A percentile compares a stretch with the other conserved stretches of the same genome.
phyloP scores from a whole-genome alignment of 2,113 vertebrate genomes.

The Upupa epops region DNA sequence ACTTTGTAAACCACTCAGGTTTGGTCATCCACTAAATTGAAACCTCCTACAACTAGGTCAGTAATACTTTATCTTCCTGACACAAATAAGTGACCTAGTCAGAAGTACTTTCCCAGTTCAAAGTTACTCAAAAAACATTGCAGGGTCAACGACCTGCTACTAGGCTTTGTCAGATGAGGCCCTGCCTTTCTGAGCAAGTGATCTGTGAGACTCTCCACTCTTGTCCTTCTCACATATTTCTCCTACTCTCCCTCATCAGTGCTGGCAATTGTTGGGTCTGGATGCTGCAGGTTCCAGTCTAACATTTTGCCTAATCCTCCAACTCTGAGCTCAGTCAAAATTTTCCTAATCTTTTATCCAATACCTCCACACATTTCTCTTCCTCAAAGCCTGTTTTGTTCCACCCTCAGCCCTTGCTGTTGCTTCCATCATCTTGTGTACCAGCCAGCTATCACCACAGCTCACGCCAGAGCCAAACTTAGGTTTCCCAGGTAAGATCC shows the following conservation, averaged over 20 bases:
- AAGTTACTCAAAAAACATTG: background rate
- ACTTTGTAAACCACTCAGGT: background rate
- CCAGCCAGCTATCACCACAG: background rate
- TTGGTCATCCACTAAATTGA: background rate
- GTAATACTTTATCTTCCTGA: background rate
- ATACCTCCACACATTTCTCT: background rate
- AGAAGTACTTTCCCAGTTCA: background rate
- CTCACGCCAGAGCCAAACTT: background rate
- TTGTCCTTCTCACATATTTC: background rate
- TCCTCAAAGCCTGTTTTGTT: background rate
- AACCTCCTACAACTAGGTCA: background rate
- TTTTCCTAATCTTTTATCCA: background rate
- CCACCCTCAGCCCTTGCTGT: background rate
- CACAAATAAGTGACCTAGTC: background rate
- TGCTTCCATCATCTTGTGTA: background rate
- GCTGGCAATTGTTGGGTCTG: background rate
- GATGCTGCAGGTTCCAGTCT: background rate
- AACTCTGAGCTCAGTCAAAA: background rate
- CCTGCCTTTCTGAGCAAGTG: background rate
- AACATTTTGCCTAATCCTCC: background rate
- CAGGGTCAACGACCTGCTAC: accelerated
- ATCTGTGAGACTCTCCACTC: background rate
- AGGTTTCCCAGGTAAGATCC: background rate
- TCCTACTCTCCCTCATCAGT: background rate
- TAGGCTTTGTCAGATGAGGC: background rate